Evolutionary conservation across 1,140 invertebrate species (phyloP).

Genomic region (Doryteuthis pealeii): DNA sequence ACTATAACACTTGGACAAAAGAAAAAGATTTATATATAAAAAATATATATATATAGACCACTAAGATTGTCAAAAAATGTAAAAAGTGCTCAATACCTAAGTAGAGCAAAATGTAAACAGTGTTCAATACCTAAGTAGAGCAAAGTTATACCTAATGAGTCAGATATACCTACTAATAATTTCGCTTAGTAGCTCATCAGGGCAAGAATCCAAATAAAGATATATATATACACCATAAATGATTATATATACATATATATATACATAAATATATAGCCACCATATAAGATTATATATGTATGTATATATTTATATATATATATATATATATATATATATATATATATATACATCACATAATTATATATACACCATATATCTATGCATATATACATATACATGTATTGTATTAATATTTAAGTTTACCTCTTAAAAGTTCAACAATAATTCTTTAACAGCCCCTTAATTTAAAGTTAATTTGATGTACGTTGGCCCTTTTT

Average conservation of each 20-base stretch:
- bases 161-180: no score
- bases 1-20: no score
- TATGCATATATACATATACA: slow-evolving; percentile 1
- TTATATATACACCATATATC: neutral
- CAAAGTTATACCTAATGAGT: no score
- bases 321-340: neutral
- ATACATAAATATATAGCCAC: neutral
- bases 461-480: no score
- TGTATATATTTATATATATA: neutral
- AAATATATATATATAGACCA: neutral
- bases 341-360: neutral
- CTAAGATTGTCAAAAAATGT: neutral
- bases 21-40: neutral
- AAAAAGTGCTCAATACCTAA: no score
- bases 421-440: no score
- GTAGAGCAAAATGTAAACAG: no score
- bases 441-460: no score
- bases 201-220: neutral
- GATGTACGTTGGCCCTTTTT: no score
- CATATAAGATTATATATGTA: no score
- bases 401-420: neutral
- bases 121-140: no score
- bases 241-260: neutral
- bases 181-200: no score
- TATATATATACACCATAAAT: neutral